Evolutionary conservation across 2,113 vertebrate genomes (phyloP).

Genomic region (Eleginops maclovinus): DNA sequence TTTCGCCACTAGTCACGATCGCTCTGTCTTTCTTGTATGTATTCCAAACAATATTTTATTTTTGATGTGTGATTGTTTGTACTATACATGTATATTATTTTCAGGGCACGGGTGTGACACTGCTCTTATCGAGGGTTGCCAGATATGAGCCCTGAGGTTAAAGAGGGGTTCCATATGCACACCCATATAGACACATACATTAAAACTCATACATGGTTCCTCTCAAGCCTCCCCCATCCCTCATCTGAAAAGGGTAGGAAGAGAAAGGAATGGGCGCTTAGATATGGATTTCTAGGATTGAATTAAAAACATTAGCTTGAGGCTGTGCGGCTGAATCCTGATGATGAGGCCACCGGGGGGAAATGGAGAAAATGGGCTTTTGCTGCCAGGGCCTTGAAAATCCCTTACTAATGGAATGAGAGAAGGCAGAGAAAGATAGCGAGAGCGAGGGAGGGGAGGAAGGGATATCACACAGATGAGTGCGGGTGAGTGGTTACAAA

Average conservation of each 20-base stretch:
- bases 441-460: conserved; percentile 29
- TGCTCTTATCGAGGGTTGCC: conserved; percentile 57
- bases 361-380: conserved; percentile 77
- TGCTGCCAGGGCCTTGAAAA: conserved; percentile 75
- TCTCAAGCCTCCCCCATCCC: conserved; percentile 5
- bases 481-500: conserved; percentile 44
- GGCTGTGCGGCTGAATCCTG: conserved; percentile 66
- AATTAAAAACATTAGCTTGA: conserved; percentile 81
- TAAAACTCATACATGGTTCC: conserved; percentile 21
- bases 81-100: not conserved
- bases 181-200: conserved; percentile 14
- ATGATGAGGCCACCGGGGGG: conserved; percentile 69
- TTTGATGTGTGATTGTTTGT: not conserved
- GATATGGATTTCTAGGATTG: conserved; percentile 75
- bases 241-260: conserved; percentile 37
- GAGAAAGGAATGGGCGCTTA: conserved; percentile 61
- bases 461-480: conserved; percentile 67
- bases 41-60: not conserved
- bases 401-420: conserved; percentile 80
- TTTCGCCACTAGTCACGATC: conserved; percentile 21
- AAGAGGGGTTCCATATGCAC: conserved; percentile 30
- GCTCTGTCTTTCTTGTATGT: not conserved
- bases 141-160: conserved; percentile 59
- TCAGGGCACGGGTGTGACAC: conserved; percentile 22
- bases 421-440: conserved; percentile 70